Percentiles rank a stretch among this genome's conserved stretches.
These are phyloP conservation scores for Homarus gammarus DNA, from an alignment of 2,888 invertebrate species.

Conservation along the genomic window DNA sequence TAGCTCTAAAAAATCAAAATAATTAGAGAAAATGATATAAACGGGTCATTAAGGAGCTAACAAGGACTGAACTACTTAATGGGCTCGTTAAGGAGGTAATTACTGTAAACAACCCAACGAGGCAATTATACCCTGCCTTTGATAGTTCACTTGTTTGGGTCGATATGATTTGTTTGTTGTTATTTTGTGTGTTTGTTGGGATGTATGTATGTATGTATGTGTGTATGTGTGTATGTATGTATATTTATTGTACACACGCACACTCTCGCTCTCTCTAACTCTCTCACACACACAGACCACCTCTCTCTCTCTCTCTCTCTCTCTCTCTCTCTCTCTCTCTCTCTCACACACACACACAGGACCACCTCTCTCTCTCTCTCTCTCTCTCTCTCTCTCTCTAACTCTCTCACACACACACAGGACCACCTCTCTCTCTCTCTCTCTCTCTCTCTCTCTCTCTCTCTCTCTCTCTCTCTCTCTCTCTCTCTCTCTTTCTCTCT, in stretches of 20 bases:
- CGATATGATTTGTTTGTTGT: too few species aligned
- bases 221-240: slow-evolving; percentile 1
- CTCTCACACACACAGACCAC: not conserved
- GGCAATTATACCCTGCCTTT: too few species aligned
- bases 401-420: not conserved
- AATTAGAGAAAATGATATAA: too few species aligned
- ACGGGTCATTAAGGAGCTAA: too few species aligned
- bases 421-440: not conserved
- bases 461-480: too few species aligned
- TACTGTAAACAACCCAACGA: too few species aligned
- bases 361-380: slow-evolving; percentile 18
- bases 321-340: not conserved
- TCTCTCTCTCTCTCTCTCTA: not conserved
- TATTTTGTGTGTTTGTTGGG: slow-evolving; percentile 7
- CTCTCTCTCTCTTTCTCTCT: too few species aligned
- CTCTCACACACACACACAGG: not conserved
- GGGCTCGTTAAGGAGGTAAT: too few species aligned
- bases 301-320: not conserved
- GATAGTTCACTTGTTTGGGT: too few species aligned
- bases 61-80: too few species aligned
- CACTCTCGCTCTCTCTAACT: not conserved
- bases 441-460: slow-evolving; percentile 7
- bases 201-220: not conserved
- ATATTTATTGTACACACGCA: not conserved
- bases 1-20: too few species aligned